phyloP scores from a whole-genome alignment of 2,888 invertebrate species.

The Xanthorhoe spadicearia region DNA sequence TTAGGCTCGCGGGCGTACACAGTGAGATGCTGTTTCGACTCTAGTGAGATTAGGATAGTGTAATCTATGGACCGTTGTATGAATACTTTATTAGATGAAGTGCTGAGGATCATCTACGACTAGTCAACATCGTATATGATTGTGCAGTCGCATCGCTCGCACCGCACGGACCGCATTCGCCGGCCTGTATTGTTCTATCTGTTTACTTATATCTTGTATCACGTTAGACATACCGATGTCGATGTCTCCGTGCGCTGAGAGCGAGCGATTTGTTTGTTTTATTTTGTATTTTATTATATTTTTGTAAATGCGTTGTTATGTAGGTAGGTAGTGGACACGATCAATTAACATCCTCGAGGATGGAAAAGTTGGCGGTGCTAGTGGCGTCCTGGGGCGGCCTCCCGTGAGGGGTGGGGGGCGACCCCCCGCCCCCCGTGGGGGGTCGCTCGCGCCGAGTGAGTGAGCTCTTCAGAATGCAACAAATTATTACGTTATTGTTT shows the following conservation, averaged over 20 bases:
- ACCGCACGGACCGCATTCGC: no score
- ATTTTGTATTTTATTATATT: conserved; percentile 28
- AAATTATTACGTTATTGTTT: conserved; percentile 66
- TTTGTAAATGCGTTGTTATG: conserved; percentile 53
- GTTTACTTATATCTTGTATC: no score
- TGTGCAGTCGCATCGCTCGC: conserved; percentile 13
- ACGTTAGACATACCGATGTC: no score
- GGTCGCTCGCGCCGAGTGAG: conserved; percentile 7
- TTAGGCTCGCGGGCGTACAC: conserved; percentile 46
- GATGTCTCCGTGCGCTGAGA: not conserved
- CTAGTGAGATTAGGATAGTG: conserved; percentile 60
- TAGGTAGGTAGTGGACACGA: conserved; percentile 43
- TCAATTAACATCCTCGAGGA: conserved; percentile 53
- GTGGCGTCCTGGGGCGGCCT: conserved; percentile 29
- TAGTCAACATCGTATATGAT: conserved; percentile 26
- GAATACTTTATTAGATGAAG: conserved; percentile 32
- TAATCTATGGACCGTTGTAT: conserved; percentile 22
- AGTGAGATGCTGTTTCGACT: conserved; percentile 61
- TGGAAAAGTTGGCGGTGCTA: conserved; percentile 66
- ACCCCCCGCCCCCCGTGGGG: no score
- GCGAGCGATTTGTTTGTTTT: conserved; percentile 27
- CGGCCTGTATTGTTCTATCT: no score
- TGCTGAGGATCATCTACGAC: conserved; percentile 18
- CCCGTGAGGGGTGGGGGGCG: conserved; percentile 29
- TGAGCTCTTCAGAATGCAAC: conserved; percentile 41